Conservation (phyloP, 2,888 invertebrate species). For the Nephrocerus scutellatus region DNA sequence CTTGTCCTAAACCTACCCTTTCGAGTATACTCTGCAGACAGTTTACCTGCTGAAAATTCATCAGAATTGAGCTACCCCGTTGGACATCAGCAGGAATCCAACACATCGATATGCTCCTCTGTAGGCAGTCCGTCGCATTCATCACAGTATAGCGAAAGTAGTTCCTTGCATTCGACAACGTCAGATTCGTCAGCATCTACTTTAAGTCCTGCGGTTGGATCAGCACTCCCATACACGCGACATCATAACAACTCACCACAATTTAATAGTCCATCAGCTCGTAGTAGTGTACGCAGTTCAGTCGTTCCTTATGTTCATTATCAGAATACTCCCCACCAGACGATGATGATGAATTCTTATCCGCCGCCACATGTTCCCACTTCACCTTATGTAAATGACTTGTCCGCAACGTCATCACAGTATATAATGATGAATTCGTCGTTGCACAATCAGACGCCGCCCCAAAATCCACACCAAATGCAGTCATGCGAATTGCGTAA, state of each 20-base stretch:
- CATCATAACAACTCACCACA: conserved; percentile 33
- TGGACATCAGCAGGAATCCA: too few relatives aligned
- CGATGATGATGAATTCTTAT: conserved; percentile 42
- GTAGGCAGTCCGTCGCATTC: conserved; percentile 43
- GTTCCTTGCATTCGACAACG: conserved; percentile 41
- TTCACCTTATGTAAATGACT: conserved; percentile 15
- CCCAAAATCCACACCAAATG: conserved; percentile 20
- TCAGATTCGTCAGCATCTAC: conserved; percentile 41
- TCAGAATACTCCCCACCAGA: conserved; percentile 39
- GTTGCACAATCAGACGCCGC: not conserved
- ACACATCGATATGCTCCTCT: conserved; percentile 31
- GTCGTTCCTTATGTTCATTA: conserved; percentile 41
- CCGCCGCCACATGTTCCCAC: conserved; percentile 37
- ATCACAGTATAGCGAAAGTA: conserved; percentile 39
- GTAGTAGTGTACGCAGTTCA: conserved; percentile 35
- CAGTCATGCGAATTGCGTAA: conserved; percentile 37
- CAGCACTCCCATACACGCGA: conserved; percentile 23
- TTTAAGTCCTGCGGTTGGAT: conserved; percentile 39
- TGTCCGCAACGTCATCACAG: conserved; percentile 35
- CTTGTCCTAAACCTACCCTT: conserved; percentile 40
- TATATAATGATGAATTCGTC: conserved; percentile 27
- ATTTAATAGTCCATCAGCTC: conserved; percentile 35
- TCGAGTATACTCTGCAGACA: conserved; percentile 37
- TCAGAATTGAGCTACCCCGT: too few relatives aligned
- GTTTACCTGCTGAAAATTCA: too few relatives aligned